These are phyloP conservation scores for Cremastinae sp. DNA, from an alignment of 2,888 invertebrate genomes.

Conservation along the genomic window DNA sequence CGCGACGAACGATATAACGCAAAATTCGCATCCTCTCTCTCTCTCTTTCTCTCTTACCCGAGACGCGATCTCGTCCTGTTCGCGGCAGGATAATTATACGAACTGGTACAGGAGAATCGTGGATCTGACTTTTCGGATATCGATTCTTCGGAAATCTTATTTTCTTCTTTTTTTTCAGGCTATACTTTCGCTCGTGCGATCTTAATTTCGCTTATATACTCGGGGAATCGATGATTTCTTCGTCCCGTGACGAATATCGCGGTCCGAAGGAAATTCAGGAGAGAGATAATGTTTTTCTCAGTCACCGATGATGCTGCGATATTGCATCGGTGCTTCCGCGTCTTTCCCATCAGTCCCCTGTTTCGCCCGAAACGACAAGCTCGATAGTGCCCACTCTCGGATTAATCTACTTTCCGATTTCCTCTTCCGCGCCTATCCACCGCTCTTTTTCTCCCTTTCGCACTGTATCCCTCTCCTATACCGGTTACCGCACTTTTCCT, in stretches of 20 bases:
- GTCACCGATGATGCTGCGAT: conserved; percentile 18
- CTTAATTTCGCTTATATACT: neutral
- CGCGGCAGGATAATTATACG: conserved; percentile 1
- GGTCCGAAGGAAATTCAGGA: neutral
- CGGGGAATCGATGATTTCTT: conserved; percentile 13
- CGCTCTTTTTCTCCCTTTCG: conserved; percentile 5
- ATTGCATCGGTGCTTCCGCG: conserved; percentile 15
- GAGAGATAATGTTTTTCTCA: conserved; percentile 19
- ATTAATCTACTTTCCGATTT: conserved; percentile 48
- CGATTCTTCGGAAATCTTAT: too few species aligned
- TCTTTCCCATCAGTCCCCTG: conserved; percentile 25
- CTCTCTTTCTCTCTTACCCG: neutral
- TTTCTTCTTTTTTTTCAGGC: too few species aligned
- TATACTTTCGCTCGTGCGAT: too few species aligned
- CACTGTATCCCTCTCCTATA: neutral
- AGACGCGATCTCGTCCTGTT: conserved; percentile 5
- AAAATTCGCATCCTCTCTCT: conserved; percentile 12
- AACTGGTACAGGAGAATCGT: too few species aligned
- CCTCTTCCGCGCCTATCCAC: conserved; percentile 38
- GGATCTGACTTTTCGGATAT: too few species aligned
- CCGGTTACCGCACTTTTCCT: too few species aligned
- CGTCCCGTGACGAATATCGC: conserved; percentile 1
- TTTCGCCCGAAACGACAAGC: conserved; percentile 38
- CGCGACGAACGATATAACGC: too few species aligned
- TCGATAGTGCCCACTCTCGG: conserved; percentile 36